Base-by-base conservation (phyloP, 2,888 invertebrate genomes). In the Cheilosia scutellata region DNA sequence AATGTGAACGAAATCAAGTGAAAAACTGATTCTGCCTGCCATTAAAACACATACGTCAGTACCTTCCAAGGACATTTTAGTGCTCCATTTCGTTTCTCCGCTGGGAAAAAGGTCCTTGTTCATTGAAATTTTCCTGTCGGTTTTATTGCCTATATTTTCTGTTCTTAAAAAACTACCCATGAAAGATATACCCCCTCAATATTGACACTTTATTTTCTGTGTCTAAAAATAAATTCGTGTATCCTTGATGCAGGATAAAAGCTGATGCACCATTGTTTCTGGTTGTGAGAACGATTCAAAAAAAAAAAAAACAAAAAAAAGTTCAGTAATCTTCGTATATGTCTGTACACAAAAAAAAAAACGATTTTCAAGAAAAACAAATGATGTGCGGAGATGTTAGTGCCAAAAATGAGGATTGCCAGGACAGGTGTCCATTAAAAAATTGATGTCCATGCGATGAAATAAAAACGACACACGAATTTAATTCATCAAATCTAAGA, bases 41-140 rank as follows among this genome's bases (percentile, higher is more conserved):
- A 13, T 3, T 2, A 4, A 40, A 60, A 60, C 0, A 20, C 9
- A 63, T 27, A 60, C 58, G 29, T 65, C 71, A 71, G 71, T 72
- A 47, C 13, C 31, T 71, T 62, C 53, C 77, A 83, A 83, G 78
- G 83, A 78, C 78, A 68, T 68, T 70, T 53, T 31, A 62, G 33
- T 55, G 57, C 16, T 68, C 49, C 9, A 63, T 37, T 53, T 27
- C 5, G n/a, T 40, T 77, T 72, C 31, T 16, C 16, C 40, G 29
- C 29, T 62, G 27, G 51, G 27, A 47, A 66, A 51, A 76, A 66
- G 42, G 51, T 66, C 51, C 20, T 65, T 66, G 47, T 66, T 25
- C 27, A 57, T 25, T 55, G 13, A 62, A 9, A 57, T 55, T 42
- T 25, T 6, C 1, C 29, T 7, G 42, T 57, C 55, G 42, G 27